These are phyloP conservation scores for Piezodorus guildinii DNA, from an alignment of 1,140 invertebrate species.

Conservation along the genomic window DNA sequence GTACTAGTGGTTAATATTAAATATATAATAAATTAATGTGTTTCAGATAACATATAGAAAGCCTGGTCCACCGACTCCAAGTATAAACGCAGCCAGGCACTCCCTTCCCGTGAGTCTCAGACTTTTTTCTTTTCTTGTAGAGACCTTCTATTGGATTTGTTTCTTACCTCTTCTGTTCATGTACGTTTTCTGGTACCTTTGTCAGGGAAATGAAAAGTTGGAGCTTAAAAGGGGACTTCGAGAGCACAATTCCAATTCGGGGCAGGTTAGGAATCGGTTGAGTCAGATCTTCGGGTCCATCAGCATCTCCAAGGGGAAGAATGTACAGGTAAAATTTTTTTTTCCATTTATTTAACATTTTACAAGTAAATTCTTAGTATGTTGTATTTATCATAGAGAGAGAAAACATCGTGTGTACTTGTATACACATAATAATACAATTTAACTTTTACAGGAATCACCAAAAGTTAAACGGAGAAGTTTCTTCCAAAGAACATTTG, in stretches of 20 bases:
- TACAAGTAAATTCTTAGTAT: too few species aligned
- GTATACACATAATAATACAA: too few species aligned
- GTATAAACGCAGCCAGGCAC: constrained; percentile 53
- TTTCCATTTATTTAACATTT: not conserved
- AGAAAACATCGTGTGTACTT: too few species aligned
- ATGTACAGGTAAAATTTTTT: not conserved
- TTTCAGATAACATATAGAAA: constrained; percentile 56
- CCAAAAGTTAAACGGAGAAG: constrained; percentile 8
- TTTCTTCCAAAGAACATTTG: constrained; percentile 19
- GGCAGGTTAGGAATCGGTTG: not conserved
- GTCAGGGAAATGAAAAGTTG: constrained; percentile 4
- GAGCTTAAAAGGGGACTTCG: not conserved
- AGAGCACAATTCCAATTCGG: not conserved
- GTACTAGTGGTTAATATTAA: too few species aligned
- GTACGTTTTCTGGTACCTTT: not conserved
- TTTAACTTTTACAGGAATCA: constrained; percentile 8
- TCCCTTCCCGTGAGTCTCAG: constrained; percentile 41
- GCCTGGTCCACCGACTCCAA: constrained; percentile 67
- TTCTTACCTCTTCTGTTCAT: not conserved
- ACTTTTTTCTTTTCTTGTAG: constrained; percentile 5
- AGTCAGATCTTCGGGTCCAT: constrained; percentile 3
- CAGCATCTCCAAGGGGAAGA: not conserved
- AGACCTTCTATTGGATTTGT: constrained; percentile 2
- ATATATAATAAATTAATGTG: too few species aligned
- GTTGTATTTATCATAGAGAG: too few species aligned